phyloP scores from a whole-genome alignment of 2,113 vertebrate genomes.

The Pantherophis guttatus region DNA sequence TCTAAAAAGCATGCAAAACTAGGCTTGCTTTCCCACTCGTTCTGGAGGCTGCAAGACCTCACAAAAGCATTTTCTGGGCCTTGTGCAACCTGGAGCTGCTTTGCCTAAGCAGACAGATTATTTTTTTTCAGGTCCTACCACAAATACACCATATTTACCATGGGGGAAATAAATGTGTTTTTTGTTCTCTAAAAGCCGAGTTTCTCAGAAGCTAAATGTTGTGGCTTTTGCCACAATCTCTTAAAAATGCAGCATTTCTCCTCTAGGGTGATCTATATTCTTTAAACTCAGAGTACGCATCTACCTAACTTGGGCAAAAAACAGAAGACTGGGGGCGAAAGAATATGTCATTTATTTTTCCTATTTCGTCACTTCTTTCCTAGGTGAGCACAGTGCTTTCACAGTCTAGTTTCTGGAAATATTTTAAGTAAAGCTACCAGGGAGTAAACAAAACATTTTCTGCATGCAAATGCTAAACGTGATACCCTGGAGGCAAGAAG shows the following conservation, averaged over 20 bases:
- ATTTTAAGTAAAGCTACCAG: not conserved
- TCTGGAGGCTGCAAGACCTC: not conserved
- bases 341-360: not conserved
- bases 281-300: not conserved
- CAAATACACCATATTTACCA: not conserved
- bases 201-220: not conserved
- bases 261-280: not conserved
- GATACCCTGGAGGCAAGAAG: not conserved
- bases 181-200: not conserved
- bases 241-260: not conserved
- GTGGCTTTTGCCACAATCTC: not conserved
- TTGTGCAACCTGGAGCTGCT: not conserved
- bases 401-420: not conserved
- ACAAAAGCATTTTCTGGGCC: not conserved
- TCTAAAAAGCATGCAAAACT: not conserved
- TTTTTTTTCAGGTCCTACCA: too few species aligned
- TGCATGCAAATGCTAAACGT: not conserved
- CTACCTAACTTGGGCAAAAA: not conserved
- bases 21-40: not conserved
- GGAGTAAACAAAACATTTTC: not conserved
- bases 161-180: not conserved
- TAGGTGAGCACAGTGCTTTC: not conserved
- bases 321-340: not conserved
- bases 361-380: not conserved
- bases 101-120: not conserved